A percentile compares a stretch with the other conserved stretches of the same genome.
Evolutionary conservation across 2,888 invertebrate genomes (phyloP).

Genomic region (Drosophila mulleri): DNA sequence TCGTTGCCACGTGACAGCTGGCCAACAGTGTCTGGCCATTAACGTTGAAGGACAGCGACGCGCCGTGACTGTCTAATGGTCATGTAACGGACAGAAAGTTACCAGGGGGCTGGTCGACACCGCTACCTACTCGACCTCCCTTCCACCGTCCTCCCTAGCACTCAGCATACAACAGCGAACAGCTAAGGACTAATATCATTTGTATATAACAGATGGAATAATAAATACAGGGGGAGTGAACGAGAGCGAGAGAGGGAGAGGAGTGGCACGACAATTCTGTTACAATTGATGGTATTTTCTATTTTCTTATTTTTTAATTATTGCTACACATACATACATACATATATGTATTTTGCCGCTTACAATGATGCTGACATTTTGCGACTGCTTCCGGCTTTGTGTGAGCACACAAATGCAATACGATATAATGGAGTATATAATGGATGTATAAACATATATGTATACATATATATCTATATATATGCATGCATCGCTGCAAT

Average conservation of each 20-base stretch:
- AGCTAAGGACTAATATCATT: constrained; percentile 3
- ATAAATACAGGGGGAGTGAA: not conserved
- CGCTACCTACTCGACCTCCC: too few relatives aligned
- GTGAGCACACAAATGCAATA: not conserved
- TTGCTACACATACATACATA: not conserved
- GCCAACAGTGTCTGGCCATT: constrained; percentile 17
- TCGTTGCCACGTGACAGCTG: constrained; percentile 17
- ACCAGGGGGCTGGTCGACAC: not conserved
- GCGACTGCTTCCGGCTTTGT: constrained; percentile 3
- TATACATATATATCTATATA: not conserved
- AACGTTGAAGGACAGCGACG: constrained; percentile 34
- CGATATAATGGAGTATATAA: not conserved
- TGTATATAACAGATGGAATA: constrained; percentile 6
- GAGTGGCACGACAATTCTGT: not conserved
- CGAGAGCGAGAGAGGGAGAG: not conserved
- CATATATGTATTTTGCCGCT: constrained; percentile 17
- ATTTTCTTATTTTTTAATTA: constrained; percentile 8
- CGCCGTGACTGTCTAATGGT: constrained; percentile 13
- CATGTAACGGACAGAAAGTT: constrained; percentile 18
- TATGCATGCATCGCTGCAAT: constrained; percentile 46
- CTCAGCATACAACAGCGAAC: not conserved
- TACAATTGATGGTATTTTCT: constrained; percentile 11
- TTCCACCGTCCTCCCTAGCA: not conserved
- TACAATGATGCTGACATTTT: constrained; percentile 12
- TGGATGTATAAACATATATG: not conserved